Base-by-base conservation (phyloP, 2,797 vertebrate species). In the Sebastes diploproa region DNA sequence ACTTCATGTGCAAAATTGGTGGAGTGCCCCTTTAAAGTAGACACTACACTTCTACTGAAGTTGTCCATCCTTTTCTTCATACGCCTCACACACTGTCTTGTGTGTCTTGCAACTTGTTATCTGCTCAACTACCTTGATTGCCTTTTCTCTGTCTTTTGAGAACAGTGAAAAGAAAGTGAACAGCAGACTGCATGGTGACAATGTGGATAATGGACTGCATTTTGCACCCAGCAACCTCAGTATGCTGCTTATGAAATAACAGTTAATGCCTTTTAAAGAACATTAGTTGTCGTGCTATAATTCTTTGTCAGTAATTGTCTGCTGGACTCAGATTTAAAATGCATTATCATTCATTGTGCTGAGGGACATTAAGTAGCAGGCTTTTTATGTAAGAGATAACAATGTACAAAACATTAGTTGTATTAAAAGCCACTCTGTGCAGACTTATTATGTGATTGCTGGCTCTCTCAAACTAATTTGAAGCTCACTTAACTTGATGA, bases 101-200 rank as follows among this genome's bases (percentile, higher is more conserved):
- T 52, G 50, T 52, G 50, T n/a, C 18, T 20, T 52, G 50, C 50
- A 20, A 52, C 50, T 85, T 73, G 68, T 58, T 68, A 65, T 76
- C 60, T 78, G 22, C 30, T 75, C 42, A 71, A 6, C 38, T 56
- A 54, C 61, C 32, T 73, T 67, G n/a, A 83, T 63, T 11, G 52
- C 30, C 0, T 56, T 30, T 68, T 77, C 25, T 7, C 29, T 71
- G 50, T 78, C 50, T 80, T 81, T 72, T 34, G 11, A 75, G 62
- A 86, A 29, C 38, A 66, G 66, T 58, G 46, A 68, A 81, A 78
- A 75, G 46, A 71, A 81, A 75, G 76, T 70, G 62, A 88, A 81
- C 56, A 79, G 75, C 68, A 54, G 34, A 67, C 29, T 78, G 79
- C 50, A 20, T n/a, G 42, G 18, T 36, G 62, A 77, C 66, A 69